phyloP scores from a whole-genome alignment of 2,888 invertebrate genomes.

The Seira musarum region DNA sequence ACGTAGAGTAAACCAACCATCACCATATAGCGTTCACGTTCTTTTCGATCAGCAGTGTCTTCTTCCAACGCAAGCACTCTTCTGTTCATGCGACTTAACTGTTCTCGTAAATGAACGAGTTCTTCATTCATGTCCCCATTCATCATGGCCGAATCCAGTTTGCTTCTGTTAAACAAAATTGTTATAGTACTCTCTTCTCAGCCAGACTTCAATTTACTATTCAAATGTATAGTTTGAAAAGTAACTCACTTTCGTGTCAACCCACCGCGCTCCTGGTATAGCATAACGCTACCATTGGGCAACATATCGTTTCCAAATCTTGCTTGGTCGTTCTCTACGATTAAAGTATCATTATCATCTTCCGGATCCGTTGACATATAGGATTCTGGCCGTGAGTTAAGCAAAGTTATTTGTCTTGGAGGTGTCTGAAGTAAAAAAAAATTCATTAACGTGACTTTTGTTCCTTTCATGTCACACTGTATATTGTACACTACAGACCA shows the following conservation, averaged over 20 bases:
- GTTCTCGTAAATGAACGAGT: constrained; percentile 85
- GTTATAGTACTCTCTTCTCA: too few species aligned
- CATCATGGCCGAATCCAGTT: constrained; percentile 35
- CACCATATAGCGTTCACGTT: constrained; percentile 78
- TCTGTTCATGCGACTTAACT: constrained; percentile 89
- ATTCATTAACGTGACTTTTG: too few species aligned
- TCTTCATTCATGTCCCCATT: constrained; percentile 73
- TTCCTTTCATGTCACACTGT: too few species aligned
- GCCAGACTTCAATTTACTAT: too few species aligned
- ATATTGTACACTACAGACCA: too few species aligned
- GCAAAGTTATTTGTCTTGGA: constrained; percentile 87
- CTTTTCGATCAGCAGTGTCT: constrained; percentile 86
- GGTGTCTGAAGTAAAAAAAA: constrained; percentile 79
- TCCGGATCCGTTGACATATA: constrained; percentile 61
- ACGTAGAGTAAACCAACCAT: constrained; percentile 66
- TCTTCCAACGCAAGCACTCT: constrained; percentile 90
- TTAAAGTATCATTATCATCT: constrained; percentile 67
- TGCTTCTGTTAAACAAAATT: constrained; percentile 45
- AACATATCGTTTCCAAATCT: constrained; percentile 46
- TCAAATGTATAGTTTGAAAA: background rate
- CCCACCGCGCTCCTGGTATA: constrained; percentile 36
- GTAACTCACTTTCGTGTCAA: constrained; percentile 30
- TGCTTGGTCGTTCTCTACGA: constrained; percentile 64
- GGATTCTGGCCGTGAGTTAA: constrained; percentile 68
- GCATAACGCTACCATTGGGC: constrained; percentile 52